A percentile compares a stretch with the other conserved stretches of the same genome.
These are phyloP conservation scores for Agrilus planipennis DNA, from an alignment of 1,140 invertebrate species.

Conservation along the genomic window DNA sequence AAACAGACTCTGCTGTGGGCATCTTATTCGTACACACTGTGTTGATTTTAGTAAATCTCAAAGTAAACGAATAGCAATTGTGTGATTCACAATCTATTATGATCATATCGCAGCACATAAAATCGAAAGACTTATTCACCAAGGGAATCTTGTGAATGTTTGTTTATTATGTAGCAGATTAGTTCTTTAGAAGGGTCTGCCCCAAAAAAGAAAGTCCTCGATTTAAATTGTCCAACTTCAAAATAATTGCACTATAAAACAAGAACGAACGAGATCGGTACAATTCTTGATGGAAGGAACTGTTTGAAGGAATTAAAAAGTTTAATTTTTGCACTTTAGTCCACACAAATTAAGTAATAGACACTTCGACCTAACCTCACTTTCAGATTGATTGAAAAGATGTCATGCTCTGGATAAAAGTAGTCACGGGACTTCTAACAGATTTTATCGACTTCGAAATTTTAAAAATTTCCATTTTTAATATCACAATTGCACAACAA, in stretches of 20 bases:
- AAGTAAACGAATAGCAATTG: slow-evolving; percentile 23
- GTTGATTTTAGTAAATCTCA: slow-evolving; percentile 24
- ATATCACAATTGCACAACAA: neutral
- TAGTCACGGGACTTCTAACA: slow-evolving; percentile 25
- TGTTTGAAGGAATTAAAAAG: neutral
- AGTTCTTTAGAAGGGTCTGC: no score
- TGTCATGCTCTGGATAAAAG: neutral
- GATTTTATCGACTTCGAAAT: slow-evolving; percentile 23
- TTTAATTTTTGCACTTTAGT: neutral
- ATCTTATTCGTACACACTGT: slow-evolving; percentile 29
- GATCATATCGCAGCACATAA: slow-evolving; percentile 9
- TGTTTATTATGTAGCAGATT: no score
- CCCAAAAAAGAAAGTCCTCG: no score
- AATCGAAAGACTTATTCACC: neutral
- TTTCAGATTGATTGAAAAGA: neutral
- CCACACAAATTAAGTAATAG: neutral
- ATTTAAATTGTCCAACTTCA: slow-evolving; percentile 2
- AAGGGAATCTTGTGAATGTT: slow-evolving; percentile 6
- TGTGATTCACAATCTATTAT: slow-evolving; percentile 12
- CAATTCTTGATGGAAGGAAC: neutral
- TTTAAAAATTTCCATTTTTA: slow-evolving; percentile 30
- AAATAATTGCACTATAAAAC: slow-evolving; percentile 13
- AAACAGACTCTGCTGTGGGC: slow-evolving; percentile 23
- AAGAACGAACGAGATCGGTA: neutral
- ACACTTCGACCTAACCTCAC: neutral